A percentile compares a stretch with the other conserved stretches of the same genome.
Evolutionary conservation across 2,113 vertebrate genomes (phyloP).

Genomic region (Myotis yumanensis): DNA sequence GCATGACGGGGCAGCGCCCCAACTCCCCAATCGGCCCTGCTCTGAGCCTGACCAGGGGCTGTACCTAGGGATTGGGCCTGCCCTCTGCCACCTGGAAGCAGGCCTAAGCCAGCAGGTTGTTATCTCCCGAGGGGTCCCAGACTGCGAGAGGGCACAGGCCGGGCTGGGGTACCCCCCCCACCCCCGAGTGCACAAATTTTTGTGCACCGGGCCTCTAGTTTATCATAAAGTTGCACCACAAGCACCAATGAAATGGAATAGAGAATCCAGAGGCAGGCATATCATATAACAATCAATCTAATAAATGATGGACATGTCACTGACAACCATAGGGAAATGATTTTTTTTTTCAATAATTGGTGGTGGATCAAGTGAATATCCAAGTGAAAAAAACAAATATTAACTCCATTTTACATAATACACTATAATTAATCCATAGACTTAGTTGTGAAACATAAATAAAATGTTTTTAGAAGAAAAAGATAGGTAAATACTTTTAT

Average conservation of each 20-base stretch:
- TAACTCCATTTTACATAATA: background rate
- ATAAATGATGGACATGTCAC: background rate
- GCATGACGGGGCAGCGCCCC: too few species aligned
- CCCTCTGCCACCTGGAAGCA: too few species aligned
- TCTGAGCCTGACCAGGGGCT: too few species aligned
- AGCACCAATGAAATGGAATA: background rate
- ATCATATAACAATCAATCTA: background rate
- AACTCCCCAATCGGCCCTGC: too few species aligned
- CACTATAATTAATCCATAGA: background rate
- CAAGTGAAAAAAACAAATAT: background rate
- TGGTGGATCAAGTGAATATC: background rate
- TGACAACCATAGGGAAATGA: background rate
- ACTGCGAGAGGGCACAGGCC: too few species aligned
- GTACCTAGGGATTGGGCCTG: too few species aligned
- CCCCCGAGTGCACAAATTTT: too few species aligned
- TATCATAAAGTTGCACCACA: background rate
- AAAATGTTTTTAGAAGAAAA: background rate
- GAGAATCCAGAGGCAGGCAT: background rate
- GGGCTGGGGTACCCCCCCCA: too few species aligned
- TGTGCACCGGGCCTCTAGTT: too few species aligned
- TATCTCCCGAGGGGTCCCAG: too few species aligned
- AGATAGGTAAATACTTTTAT: background rate
- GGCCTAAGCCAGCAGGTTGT: too few species aligned
- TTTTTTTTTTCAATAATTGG: background rate
- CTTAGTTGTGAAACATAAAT: background rate